These are phyloP conservation scores for Aethes cnicana DNA, from an alignment of 2,888 invertebrate species.

Conservation along the genomic window DNA sequence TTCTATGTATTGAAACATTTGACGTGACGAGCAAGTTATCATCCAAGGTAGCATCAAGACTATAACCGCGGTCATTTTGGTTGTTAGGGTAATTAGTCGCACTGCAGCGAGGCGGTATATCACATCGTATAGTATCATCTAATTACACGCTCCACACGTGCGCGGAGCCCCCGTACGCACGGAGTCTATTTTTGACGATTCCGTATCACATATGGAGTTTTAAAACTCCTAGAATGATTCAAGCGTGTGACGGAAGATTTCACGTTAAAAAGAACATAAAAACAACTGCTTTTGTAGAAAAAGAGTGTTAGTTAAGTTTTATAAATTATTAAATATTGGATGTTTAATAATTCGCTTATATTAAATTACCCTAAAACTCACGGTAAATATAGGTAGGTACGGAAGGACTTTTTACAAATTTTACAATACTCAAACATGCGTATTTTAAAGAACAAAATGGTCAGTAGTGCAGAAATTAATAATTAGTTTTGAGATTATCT, in stretches of 20 bases:
- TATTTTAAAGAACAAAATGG: no score
- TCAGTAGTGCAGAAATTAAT: no score
- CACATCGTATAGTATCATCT: conserved; percentile 19
- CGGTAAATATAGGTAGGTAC: no score
- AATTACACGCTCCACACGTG: conserved; percentile 18
- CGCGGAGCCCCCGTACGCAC: conserved; percentile 1
- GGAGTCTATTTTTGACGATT: conserved; percentile 1
- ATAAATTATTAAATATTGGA: background rate
- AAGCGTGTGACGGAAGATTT: no score
- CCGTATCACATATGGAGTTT: background rate
- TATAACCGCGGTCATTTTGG: conserved; percentile 20
- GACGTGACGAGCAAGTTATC: conserved; percentile 9
- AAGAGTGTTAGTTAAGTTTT: no score
- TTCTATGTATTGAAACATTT: conserved; percentile 8
- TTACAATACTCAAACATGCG: no score
- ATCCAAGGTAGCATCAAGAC: conserved; percentile 7
- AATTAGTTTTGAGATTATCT: conserved; percentile 4
- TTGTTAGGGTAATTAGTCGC: conserved; percentile 27
- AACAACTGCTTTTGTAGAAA: no score
- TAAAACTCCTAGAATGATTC: background rate
- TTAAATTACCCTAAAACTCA: no score
- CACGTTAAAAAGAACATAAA: no score
- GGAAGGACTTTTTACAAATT: no score
- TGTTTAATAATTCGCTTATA: no score
- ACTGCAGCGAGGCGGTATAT: conserved; percentile 12